These are phyloP conservation scores for Megaleporinus macrocephalus DNA, from an alignment of 2,113 vertebrate genomes.

Conservation along the genomic window DNA sequence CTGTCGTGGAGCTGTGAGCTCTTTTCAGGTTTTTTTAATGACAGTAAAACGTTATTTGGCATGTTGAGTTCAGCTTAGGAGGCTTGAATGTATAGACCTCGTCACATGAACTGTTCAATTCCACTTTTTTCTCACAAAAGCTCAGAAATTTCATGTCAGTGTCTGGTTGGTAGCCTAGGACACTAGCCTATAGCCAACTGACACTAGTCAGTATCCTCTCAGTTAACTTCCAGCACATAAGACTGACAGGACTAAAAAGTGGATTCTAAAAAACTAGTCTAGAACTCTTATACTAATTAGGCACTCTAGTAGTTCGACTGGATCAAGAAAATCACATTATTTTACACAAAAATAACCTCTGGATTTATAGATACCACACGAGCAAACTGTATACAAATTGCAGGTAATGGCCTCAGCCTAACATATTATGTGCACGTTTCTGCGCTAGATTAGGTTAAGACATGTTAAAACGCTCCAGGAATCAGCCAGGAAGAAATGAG, in stretches of 20 bases:
- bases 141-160: too few relatives aligned
- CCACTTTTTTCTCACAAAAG: neutral
- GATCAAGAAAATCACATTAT: too few relatives aligned
- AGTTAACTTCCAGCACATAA: too few relatives aligned
- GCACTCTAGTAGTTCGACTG: neutral
- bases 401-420: neutral
- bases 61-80: neutral
- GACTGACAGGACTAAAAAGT: too few relatives aligned
- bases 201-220: too few relatives aligned
- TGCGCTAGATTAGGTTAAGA: neutral
- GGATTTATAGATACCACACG: neutral
- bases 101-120: neutral
- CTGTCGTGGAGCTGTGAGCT: neutral
- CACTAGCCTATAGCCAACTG: too few relatives aligned
- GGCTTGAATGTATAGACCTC: neutral
- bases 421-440: conserved; percentile 30
- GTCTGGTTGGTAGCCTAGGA: too few relatives aligned
- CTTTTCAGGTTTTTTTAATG: neutral
- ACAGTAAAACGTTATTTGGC: neutral
- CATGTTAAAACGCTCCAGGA: conserved; percentile 62
- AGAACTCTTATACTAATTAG: neutral
- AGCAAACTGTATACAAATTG: neutral
- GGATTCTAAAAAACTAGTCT: too few relatives aligned
- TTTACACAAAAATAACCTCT: neutral
- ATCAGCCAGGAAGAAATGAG: conserved; percentile 62